Percentiles rank a stretch among this genome's conserved stretches.
Conservation (phyloP, 2,888 invertebrate genomes). For the Philhelius pedissequus region DNA sequence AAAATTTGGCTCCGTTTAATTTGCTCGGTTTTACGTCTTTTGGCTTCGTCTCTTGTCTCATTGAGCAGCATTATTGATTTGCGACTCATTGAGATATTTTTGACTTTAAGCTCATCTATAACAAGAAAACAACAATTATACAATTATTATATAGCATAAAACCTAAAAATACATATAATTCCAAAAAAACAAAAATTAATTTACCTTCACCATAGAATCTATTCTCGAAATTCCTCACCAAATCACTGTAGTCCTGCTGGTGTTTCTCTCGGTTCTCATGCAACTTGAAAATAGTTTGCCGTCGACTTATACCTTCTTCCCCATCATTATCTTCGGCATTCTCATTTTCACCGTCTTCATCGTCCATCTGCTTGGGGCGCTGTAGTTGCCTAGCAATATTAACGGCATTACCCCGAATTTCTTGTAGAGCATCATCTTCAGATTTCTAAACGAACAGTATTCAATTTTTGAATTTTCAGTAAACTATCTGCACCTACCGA, state of each 20-base stretch:
- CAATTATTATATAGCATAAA: too few relatives aligned
- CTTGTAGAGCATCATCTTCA: slow-evolving; percentile 78
- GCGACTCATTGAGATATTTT: slow-evolving; percentile 75
- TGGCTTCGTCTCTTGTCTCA: slow-evolving; percentile 73
- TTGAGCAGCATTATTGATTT: slow-evolving; percentile 76
- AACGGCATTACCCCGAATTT: slow-evolving; percentile 82
- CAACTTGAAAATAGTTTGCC: slow-evolving; percentile 76
- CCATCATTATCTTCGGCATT: slow-evolving; percentile 60
- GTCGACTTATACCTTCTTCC: slow-evolving; percentile 71
- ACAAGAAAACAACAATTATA: not conserved
- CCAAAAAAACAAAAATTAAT: too few relatives aligned
- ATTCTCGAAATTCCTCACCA: slow-evolving; percentile 77
- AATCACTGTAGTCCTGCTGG: slow-evolving; percentile 75
- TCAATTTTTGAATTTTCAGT: not conserved
- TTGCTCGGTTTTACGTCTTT: slow-evolving; percentile 71
- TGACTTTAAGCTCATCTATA: slow-evolving; percentile 74
- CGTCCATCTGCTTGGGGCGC: slow-evolving; percentile 77
- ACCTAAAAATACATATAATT: too few relatives aligned
- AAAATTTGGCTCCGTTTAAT: slow-evolving; percentile 70
- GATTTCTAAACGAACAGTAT: slow-evolving; percentile 1
- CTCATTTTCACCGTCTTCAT: slow-evolving; percentile 72
- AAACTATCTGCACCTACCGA: slow-evolving; percentile 68
- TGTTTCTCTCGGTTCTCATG: slow-evolving; percentile 74
- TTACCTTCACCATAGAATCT: slow-evolving; percentile 75
- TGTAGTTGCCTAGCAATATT: slow-evolving; percentile 82